These are phyloP conservation scores for Dryococelus australis DNA, from an alignment of 2,888 invertebrate species.

Conservation along the genomic window DNA sequence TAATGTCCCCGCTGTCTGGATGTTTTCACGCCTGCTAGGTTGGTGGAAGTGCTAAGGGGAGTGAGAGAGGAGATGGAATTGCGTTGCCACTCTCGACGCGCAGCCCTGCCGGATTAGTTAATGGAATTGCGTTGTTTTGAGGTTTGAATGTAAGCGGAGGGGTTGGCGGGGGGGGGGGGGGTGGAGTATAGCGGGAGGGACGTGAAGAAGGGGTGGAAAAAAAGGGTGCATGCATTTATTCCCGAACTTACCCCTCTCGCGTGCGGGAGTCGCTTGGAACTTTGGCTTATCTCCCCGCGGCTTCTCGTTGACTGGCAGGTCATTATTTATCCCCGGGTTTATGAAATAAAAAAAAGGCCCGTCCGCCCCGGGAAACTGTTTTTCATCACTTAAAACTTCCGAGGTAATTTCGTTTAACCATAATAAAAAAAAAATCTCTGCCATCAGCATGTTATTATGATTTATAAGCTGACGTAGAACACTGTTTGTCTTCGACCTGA, in stretches of 20 bases:
- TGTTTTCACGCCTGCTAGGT: too few species aligned
- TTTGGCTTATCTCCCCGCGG: not conserved
- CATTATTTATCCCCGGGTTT: not conserved
- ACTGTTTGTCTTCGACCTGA: not conserved
- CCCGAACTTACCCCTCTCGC: not conserved
- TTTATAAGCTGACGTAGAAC: not conserved
- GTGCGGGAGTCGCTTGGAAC: not conserved
- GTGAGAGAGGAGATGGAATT: not conserved
- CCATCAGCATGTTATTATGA: not conserved
- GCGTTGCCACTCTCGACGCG: not conserved
- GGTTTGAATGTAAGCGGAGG: not conserved
- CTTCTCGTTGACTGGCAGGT: not conserved
- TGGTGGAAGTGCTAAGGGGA: too few species aligned
- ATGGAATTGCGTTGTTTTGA: slow-evolving; percentile 16
- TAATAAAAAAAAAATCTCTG: not conserved
- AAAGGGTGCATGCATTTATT: slow-evolving; percentile 8
- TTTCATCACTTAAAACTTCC: slow-evolving; percentile 16
- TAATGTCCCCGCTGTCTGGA: too few species aligned
- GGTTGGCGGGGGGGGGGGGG: not conserved
- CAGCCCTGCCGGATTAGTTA: slow-evolving; percentile 1
- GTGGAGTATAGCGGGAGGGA: not conserved
- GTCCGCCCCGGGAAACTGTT: not conserved
- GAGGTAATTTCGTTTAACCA: not conserved
- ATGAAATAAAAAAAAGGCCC: not conserved
- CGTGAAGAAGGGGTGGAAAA: not conserved